phyloP scores from a whole-genome alignment of 2,113 vertebrate genomes.

The Butorides virescens region DNA sequence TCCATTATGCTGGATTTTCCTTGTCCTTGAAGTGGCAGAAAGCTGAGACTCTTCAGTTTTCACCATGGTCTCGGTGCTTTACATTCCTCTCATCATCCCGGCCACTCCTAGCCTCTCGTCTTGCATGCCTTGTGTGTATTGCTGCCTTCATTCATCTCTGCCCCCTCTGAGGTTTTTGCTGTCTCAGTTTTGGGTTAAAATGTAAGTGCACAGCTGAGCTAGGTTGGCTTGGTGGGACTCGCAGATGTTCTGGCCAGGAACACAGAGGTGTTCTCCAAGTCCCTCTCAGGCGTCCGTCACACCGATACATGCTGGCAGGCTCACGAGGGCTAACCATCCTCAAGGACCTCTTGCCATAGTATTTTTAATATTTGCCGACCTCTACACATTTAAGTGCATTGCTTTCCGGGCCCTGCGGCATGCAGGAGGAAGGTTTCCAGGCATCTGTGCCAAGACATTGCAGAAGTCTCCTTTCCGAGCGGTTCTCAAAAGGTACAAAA shows the following conservation, averaged over 20 bases:
- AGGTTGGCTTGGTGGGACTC: not conserved
- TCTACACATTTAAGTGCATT: not conserved
- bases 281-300: not conserved
- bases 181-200: not conserved
- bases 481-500: not conserved
- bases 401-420: not conserved
- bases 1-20: not conserved
- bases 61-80: not conserved
- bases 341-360: not conserved
- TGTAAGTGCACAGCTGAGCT: rapidly evolving
- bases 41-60: not conserved
- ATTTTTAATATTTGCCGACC: not conserved
- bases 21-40: not conserved
- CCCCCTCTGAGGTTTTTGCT: not conserved
- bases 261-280: not conserved
- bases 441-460: not conserved
- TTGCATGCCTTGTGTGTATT: not conserved
- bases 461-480: not conserved
- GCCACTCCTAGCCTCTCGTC: not conserved
- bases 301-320: not conserved
- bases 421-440: not conserved
- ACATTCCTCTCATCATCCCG: not conserved
- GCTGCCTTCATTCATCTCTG: not conserved
- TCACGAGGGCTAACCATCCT: not conserved
- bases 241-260: not conserved